Conservation (phyloP, 2,888 invertebrate species). For the Meganola albula region DNA sequence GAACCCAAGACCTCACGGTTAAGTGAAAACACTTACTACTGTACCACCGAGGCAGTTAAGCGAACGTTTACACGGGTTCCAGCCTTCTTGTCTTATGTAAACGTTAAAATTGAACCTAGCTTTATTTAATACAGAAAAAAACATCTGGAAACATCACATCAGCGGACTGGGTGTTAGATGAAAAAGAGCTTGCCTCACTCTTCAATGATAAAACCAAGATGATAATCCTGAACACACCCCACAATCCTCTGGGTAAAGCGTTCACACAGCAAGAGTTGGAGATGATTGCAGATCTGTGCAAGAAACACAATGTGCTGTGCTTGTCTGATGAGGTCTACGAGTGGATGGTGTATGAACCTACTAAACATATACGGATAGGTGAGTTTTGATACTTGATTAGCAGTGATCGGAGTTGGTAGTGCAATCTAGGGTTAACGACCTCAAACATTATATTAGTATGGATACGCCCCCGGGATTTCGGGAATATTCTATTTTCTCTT, state of each 20-base stretch:
- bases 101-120: too few species aligned
- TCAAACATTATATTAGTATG: too few species aligned
- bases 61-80: too few species aligned
- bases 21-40: too few species aligned
- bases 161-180: slow-evolving; percentile 93
- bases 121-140: slow-evolving; percentile 16
- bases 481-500: too few species aligned
- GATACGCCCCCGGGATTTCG: too few species aligned
- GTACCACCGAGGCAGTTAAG: too few species aligned
- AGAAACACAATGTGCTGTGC: slow-evolving; percentile 94
- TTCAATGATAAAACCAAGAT: slow-evolving; percentile 95
- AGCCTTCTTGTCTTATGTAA: too few species aligned
- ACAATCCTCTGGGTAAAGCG: slow-evolving; percentile 97
- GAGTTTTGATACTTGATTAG: too few species aligned
- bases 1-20: too few species aligned
- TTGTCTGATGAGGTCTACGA: slow-evolving; percentile 99
- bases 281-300: slow-evolving; percentile 91
- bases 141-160: slow-evolving; percentile 78
- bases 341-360: slow-evolving; percentile 93
- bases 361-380: slow-evolving; percentile 94
- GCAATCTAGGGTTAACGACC: too few species aligned
- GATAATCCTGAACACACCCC: slow-evolving; percentile 97
- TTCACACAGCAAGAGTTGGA: slow-evolving; percentile 83
- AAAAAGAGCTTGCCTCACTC: slow-evolving; percentile 84
- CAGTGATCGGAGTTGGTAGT: too few species aligned